Evolutionary conservation across 1,140 invertebrate species (phyloP), one percentile per base, ranked within the genome.

Genomic region (Leptinotarsa defecta): DNA sequence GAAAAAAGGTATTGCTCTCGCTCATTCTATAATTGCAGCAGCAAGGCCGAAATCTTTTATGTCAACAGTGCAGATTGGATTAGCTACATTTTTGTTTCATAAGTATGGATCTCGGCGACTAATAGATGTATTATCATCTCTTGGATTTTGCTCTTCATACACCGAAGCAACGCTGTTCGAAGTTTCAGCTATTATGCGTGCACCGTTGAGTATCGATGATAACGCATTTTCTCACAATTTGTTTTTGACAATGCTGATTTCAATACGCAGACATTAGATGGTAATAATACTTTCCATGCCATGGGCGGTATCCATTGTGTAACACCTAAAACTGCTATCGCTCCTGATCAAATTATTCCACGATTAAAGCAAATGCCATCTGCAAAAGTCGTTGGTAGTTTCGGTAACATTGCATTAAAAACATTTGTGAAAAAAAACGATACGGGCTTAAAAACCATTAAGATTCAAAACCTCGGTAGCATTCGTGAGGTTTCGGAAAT

Each of bases 221-320:
- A 19, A 73, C 19, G 71, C 22, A 22, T 22, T 22, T 22, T 22
- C 22, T 22, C 22, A 22, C 22, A 22, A 22, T 22, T 22, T 22
- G 22, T 22, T 22, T 22, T 22, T 22, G 22, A 22, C 22, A 22
- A 22, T 22, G 22, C 22, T 22, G 22, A 22, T 27, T 27, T 27
- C 27, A 27, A 5, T 27, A 78, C 62, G 3, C 22, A 22, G 22
- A 22, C 22, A 22, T 22, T 22, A 22, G 22, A 22, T 22, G 2
- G 22, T 22, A 22, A 22, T 22, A 22, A 22, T 22, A 82, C 81
- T 52, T 81, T 83, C 68, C 83, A 83, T 74, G 57, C 49, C 13
- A 83, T 83, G 81, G 81, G 77, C 22, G 78, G 79, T 17, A 79
- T 81, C 27, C n/a, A 43, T 22, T 76, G 70, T 74, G 68, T 79